A percentile compares a stretch with the other conserved stretches of the same genome.
Evolutionary conservation across 2,113 vertebrate species (phyloP).

Genomic region (Pterophyllum scalare): DNA sequence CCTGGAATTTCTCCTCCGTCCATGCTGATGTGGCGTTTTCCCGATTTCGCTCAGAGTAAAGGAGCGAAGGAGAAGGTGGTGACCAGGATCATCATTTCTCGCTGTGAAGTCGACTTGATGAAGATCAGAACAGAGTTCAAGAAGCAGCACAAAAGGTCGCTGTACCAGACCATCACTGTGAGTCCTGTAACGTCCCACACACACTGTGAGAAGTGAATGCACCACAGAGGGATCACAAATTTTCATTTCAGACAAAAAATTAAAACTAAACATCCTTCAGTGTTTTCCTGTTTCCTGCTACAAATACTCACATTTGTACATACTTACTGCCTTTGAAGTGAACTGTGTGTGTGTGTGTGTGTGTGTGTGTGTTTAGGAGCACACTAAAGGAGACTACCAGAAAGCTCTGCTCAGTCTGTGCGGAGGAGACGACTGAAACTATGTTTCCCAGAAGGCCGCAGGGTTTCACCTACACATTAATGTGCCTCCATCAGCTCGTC

Average conservation of each 20-base stretch:
- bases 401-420: slow-evolving; percentile 92
- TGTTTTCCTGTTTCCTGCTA: too few species aligned
- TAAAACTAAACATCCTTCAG: too few species aligned
- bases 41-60: slow-evolving; percentile 83
- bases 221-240: background rate
- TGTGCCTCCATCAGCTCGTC: background rate
- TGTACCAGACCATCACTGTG: slow-evolving; percentile 88
- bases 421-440: slow-evolving; percentile 91
- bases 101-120: slow-evolving; percentile 93
- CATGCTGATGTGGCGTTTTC: background rate
- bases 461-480: background rate
- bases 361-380: slow-evolving; percentile 82
- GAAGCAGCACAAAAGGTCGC: slow-evolving; percentile 86
- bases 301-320: background rate
- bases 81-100: slow-evolving; percentile 93
- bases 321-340: background rate
- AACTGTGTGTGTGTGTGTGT: background rate
- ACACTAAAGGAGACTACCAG: slow-evolving; percentile 98
- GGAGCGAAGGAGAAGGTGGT: slow-evolving; percentile 91
- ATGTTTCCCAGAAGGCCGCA: slow-evolving; percentile 27
- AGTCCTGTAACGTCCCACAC: slow-evolving; percentile 18
- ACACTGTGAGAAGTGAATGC: background rate
- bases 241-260: too few species aligned
- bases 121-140: slow-evolving; percentile 94
- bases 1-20: background rate